Conservation (phyloP, 2,888 invertebrate species). For the Ommatoiulus sabulosus region DNA sequence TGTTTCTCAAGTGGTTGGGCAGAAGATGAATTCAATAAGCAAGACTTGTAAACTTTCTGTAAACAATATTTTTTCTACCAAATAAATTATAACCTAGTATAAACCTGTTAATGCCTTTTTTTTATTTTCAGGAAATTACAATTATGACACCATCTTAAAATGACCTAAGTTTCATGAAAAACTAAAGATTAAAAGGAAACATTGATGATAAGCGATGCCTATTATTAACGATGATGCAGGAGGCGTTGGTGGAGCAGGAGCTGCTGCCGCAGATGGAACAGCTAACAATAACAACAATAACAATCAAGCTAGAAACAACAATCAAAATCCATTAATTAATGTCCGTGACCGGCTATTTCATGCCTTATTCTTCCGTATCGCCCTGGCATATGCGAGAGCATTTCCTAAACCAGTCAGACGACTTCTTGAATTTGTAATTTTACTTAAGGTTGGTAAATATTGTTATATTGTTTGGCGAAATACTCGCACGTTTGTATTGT, state of each 20-base stretch:
- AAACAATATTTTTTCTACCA: too few relatives aligned
- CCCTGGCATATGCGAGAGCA: conserved; percentile 90
- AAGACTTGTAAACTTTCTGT: too few relatives aligned
- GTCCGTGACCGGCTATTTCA: conserved; percentile 93
- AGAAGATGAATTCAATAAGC: too few relatives aligned
- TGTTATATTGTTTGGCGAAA: not conserved
- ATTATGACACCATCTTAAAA: not conserved
- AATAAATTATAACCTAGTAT: too few relatives aligned
- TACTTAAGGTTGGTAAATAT: conserved; percentile 76
- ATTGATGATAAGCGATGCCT: conserved; percentile 29
- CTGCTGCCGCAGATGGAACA: conserved; percentile 37
- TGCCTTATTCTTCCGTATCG: conserved; percentile 92
- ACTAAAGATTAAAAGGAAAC: not conserved
- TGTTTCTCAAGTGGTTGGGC: too few relatives aligned
- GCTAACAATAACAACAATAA: conserved; percentile 61
- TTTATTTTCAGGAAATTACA: not conserved
- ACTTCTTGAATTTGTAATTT: conserved; percentile 84
- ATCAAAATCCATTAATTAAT: conserved; percentile 82
- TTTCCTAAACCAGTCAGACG: conserved; percentile 84
- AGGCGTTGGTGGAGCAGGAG: conserved; percentile 44
- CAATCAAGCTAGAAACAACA: conserved; percentile 66
- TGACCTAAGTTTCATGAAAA: conserved; percentile 5
- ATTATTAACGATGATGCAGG: conserved; percentile 30
- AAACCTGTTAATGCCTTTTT: not conserved
- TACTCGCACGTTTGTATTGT: too few relatives aligned